phyloP scores from a whole-genome alignment of 2,113 vertebrate genomes.

The Tringa solitaria region DNA sequence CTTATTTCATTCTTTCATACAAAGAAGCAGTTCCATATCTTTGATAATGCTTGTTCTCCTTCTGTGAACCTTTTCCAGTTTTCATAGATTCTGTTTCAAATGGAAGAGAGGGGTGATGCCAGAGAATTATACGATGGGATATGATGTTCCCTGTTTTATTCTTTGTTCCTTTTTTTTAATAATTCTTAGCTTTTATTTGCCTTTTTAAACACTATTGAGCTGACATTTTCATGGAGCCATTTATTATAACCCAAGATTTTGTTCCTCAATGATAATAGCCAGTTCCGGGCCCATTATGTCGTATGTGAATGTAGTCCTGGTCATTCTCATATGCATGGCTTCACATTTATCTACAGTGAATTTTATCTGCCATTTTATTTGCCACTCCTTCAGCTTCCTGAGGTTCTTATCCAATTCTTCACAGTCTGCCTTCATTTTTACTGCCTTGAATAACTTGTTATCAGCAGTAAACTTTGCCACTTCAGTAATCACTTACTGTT shows the following conservation, averaged over 20 bases:
- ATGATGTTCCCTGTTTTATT: background rate
- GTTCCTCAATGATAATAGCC: background rate
- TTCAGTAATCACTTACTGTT: background rate
- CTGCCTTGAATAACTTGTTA: background rate
- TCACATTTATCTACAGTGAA: background rate
- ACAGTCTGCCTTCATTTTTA: background rate
- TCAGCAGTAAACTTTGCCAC: background rate
- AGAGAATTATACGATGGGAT: background rate
- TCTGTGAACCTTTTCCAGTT: background rate
- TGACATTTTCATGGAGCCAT: background rate
- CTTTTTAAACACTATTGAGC: background rate
- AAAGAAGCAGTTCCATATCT: background rate
- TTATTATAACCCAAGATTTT: background rate
- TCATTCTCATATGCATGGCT: background rate
- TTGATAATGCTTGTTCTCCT: background rate
- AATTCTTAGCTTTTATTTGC: background rate
- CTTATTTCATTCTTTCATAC: background rate
- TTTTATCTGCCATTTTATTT: background rate
- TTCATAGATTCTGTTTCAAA: background rate
- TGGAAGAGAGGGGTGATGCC: background rate
- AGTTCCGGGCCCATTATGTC: background rate
- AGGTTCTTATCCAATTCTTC: background rate
- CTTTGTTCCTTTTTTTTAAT: background rate
- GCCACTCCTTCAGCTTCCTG: background rate
- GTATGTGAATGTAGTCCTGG: background rate